Evolutionary conservation across 2,888 invertebrate species (phyloP), one percentile per base, ranked within the genome.

Genomic region (Melikaiella ostensackeni): DNA sequence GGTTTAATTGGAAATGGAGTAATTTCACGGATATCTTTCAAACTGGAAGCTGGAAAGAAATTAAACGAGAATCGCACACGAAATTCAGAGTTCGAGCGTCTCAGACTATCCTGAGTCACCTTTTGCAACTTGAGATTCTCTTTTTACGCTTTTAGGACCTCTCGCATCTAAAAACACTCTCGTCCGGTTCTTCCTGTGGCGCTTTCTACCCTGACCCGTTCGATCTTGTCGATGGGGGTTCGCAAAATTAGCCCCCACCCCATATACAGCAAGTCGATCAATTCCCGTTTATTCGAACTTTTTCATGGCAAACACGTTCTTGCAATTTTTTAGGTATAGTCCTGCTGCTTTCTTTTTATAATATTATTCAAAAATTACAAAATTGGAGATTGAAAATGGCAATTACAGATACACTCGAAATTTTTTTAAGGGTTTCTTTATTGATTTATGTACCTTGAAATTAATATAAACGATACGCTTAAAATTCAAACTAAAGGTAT

Each of bases 131-230:
- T n/a, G 30, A 50, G 70, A n/a, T 78, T 76, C 81, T 76, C 46
- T 63, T 78, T 57, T 74, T 76, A 55, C 75, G 82, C 77, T 84
- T 83, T 82, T 81, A 81, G 80, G 83, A 84, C 84, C 83, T 79
- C 84, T 83, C 77, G 81, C 82, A 83, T 80, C 82, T 84, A 83
- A 81, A 84, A 85, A 78, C 81, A 83, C 77, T 83, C 79, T 78
- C 80, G 77, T 75, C 59, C 30, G 46, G 64, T 76, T 21, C 78
- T 57, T 75, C 78, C 80, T 81, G 80, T 77, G 73, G 64, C 78
- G 62, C 75, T 61, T 64, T 13, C 38, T 19, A 1, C 64, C 30
- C 33, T 75, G 50, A 79, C 78, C 77, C 79, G 73, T 75, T 61
- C 35, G 75, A 79, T 80, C 78, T 80, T 79, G 75, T 75, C 70